Evolutionary conservation across 2,888 invertebrate species (phyloP), one percentile per base, ranked within the genome.

Genomic region (Spilosoma lubricipeda): DNA sequence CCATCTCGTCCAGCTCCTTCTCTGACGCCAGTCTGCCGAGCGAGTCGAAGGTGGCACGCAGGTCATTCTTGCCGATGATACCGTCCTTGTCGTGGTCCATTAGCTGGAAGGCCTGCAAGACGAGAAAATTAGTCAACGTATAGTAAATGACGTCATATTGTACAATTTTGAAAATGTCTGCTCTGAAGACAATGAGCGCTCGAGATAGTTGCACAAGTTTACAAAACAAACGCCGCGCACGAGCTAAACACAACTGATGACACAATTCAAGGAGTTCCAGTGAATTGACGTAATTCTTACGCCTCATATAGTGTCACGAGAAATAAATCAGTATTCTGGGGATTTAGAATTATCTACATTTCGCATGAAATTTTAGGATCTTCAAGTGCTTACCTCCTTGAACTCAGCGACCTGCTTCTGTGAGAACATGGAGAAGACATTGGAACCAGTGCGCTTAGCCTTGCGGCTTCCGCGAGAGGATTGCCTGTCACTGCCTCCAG

Each of bases 51-150:
- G 98, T 98, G 91, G 98, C 98, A 92, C 98, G 97, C 92, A 99
- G 97, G 96, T 99, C 99, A 95, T 97, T 97, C 96, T 98, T 98
- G 94, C 98, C 97, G 95, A 97, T 97, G 95, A 98, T 97, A 87
- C 98, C 98, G 93, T 99, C 99, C 96, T 99, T 99, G 97, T 99
- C 98, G 95, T 98, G 97, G 97, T 99, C 99, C 98, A 99, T 99
- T 90, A 99, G 97, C 96, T 98, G 98, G 98, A 99, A 99, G 91
- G 98, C 99, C 98, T 98, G 93, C 11, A 73, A 78, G 76, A 77
- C 48, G 77, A 79, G 70, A 39, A 79, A 77, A 71, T 69, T 66
- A 65, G 42, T 42, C 67, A 69, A 68, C 65, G 36, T 30, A 27
- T 27, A 63, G 64, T 65, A 63, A 71, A 72, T 84, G 81, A 87